Evolutionary conservation across 1,140 invertebrate genomes (phyloP).

Genomic region (Hydropsyche tenuis): DNA sequence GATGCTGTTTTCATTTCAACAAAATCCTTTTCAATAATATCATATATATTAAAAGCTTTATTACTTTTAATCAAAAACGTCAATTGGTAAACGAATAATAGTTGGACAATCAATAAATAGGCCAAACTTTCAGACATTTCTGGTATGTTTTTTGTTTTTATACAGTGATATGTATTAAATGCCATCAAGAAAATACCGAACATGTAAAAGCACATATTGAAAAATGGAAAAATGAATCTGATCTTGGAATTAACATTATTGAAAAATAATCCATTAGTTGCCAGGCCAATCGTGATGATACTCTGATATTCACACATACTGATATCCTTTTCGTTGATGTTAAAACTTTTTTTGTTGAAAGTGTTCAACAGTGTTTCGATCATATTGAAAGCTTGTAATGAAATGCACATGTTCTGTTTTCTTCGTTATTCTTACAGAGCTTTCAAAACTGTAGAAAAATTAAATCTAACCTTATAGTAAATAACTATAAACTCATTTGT

Average conservation of each 20-base stretch:
- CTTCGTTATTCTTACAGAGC: too few species aligned
- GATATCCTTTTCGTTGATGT: constrained; percentile 8
- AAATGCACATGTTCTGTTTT: too few species aligned
- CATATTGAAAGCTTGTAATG: too few species aligned
- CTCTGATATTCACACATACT: constrained; percentile 35
- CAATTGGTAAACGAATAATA: constrained; percentile 29
- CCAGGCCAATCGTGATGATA: not conserved
- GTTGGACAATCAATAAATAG: not conserved
- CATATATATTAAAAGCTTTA: constrained; percentile 6
- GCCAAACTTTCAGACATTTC: constrained; percentile 34
- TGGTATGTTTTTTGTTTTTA: constrained; percentile 30
- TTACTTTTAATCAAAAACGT: constrained; percentile 18
- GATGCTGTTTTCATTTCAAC: constrained; percentile 2
- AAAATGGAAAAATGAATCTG: constrained; percentile 19
- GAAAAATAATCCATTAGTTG: constrained; percentile 32
- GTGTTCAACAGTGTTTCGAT: too few species aligned
- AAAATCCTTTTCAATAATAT: constrained; percentile 35
- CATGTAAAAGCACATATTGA: not conserved
- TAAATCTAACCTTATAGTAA: too few species aligned
- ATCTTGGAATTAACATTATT: constrained; percentile 18
- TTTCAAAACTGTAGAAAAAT: too few species aligned
- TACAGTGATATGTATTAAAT: constrained; percentile 17
- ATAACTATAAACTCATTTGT: too few species aligned
- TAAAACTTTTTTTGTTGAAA: constrained; percentile 32
- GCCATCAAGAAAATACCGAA: constrained; percentile 27